These are phyloP conservation scores for Ptilorrhoa leucosticta DNA, from an alignment of 2,113 vertebrate genomes.

Conservation along the genomic window DNA sequence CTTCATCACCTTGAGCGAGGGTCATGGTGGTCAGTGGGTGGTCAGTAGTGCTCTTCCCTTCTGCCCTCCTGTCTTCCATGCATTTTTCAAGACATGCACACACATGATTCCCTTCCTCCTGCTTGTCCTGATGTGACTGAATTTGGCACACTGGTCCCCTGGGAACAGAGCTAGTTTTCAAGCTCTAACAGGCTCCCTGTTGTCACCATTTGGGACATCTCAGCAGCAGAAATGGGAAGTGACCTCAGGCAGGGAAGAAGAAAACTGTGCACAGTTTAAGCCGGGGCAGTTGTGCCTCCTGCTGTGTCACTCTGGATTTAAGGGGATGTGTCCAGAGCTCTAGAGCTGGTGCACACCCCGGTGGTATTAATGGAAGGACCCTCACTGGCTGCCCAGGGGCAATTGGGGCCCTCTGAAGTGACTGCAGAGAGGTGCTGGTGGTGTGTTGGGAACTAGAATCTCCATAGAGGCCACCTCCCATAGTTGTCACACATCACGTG, in stretches of 20 bases:
- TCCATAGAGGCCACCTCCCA: background rate
- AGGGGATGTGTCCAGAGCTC: background rate
- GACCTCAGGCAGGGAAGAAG: background rate
- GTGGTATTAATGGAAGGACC: background rate
- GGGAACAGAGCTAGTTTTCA: background rate
- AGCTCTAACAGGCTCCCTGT: background rate
- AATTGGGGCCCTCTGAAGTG: background rate
- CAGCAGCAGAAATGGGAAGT: background rate
- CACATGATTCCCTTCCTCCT: background rate
- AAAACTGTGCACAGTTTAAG: background rate
- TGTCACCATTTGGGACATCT: background rate
- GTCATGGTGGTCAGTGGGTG: fast-evolving
- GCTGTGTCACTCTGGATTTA: background rate
- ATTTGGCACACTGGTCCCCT: background rate
- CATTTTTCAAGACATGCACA: background rate
- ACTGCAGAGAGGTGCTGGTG: background rate
- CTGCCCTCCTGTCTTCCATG: background rate
- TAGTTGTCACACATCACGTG: fast-evolving
- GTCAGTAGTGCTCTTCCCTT: background rate
- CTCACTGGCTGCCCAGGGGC: background rate
- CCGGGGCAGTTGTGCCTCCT: background rate
- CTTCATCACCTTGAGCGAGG: fast-evolving
- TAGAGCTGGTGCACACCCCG: background rate
- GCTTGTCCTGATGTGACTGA: background rate
- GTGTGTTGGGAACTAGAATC: background rate